Evolutionary conservation across 2,113 vertebrate species (phyloP), one percentile per base, ranked within the genome.

Genomic region (Dascyllus trimaculatus): DNA sequence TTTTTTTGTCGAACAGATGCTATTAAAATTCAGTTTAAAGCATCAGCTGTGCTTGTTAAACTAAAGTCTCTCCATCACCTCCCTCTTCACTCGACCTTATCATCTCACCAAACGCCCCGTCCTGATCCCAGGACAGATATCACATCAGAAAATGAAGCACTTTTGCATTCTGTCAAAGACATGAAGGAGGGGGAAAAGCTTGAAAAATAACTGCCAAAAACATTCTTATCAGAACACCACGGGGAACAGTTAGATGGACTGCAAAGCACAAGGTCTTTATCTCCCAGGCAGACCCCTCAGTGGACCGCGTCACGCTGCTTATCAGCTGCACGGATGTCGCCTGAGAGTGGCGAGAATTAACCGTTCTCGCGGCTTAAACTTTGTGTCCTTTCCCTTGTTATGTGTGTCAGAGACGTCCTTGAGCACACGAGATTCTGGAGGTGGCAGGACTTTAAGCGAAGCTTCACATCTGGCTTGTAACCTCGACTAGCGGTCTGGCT

Each of bases 231-330:
- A 88, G 74, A 76, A 79, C 85, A 78, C 78, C 86, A 68, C 43
- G 78, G 89, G 81, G 91, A 83, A 88, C 89, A 76, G 89, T 92
- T 76, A 84, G 92, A 93, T 88, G 86, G 87, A 88, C 86, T 66
- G 89, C 77, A 82, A 84, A 85, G 86, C 87, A 72, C 81, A 79
- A 67, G 75, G 87, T 69, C 76, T 90, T 94, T 95, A 94, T 95
- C 92, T 93, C 67, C 22, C 82, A 52, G 67, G 78, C 84, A 81
- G 85, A 64, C 89, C 32, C 85, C 84, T 90, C 88, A 48, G 56
- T 57, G 73, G 91, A 66, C 88, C 69, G 58, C 80, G 66, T 77
- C 74, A 54, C 21, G 78, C 69, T 40, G 62, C 90, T 94, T 94
- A 93, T 94, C 92, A 61, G 78, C 82, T 14, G 24, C 69, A 56